Evolutionary conservation across 2,797 vertebrate species (phyloP), one percentile per base, ranked within the genome.

Genomic region (Graptemys geographica): DNA sequence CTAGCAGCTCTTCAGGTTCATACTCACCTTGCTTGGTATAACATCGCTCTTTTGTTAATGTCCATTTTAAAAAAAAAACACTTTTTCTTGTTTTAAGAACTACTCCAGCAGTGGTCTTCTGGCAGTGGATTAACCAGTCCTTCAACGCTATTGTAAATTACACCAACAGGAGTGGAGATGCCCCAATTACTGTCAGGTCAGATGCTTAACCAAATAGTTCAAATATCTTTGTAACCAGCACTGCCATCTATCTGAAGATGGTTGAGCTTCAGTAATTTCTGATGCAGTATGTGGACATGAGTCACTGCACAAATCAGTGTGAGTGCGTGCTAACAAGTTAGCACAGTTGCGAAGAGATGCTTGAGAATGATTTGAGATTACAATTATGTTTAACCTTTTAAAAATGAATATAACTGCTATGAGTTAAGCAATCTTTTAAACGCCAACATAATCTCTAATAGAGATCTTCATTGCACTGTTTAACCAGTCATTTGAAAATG

Each of bases 91-190:
- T 95, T 95, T 97, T 84, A 94, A 99, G 99, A 98, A 99, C 99
- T 0, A 99, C 99, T 37, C 99, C 99, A 31, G 99, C 99, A 0
- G 99, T 99, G 92, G 87, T 99, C 79, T 98, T 99, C 97, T 99
- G 99, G 99, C 99, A 99, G 96, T 99, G 99, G 99, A 98, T 99
- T 97, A 99, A 99, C 98, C 99, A 99, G 98, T 99, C 99, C 90
- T 99, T 99, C 98, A 99, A 99, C 13, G 99, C 99, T 41, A 98
- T 99, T 90, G 99, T 99, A 23, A 99, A 99, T 74, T 99, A 99
- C 91, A 99, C 99, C 4, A 99, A 99, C 98, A 98, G 99, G 95
- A 99, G 99, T 0, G 99, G 99, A 8, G 99, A 99, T 10, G 99
- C 99, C 21, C 99, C 99, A 1, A 99, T 99, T 96, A 99, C 99